A percentile compares a stretch with the other conserved stretches of the same genome.
These are phyloP conservation scores for Thereva nobilitata DNA, from an alignment of 2,888 invertebrate genomes.

Conservation along the genomic window DNA sequence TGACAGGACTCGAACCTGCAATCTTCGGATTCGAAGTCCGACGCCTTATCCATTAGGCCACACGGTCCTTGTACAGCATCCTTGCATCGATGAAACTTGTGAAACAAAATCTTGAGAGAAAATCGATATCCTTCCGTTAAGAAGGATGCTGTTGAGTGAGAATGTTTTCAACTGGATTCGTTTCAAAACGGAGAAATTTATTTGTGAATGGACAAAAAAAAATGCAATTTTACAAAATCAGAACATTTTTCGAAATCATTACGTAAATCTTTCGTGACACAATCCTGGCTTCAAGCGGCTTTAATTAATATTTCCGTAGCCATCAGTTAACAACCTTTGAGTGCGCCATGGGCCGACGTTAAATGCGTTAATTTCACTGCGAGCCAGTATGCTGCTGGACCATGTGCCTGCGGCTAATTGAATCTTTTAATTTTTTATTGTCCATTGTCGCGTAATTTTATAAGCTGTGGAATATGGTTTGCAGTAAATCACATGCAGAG, in stretches of 20 bases:
- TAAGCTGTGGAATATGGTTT: too few relatives aligned
- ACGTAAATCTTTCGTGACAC: neutral
- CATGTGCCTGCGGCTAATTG: neutral
- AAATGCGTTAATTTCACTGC: slow-evolving; percentile 19
- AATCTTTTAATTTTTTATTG: slow-evolving; percentile 5
- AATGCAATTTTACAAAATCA: too few relatives aligned
- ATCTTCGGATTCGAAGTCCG: slow-evolving; percentile 60
- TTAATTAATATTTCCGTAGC: slow-evolving; percentile 36
- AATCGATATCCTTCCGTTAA: slow-evolving; percentile 17
- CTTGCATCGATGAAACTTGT: neutral
- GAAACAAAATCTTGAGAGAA: slow-evolving; percentile 9
- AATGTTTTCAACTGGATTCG: neutral
- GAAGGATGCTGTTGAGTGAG: neutral
- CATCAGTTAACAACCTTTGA: slow-evolving; percentile 32
- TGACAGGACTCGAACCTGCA: slow-evolving; percentile 60
- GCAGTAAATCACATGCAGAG: neutral
- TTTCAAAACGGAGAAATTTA: too few relatives aligned
- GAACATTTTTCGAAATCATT: too few relatives aligned
- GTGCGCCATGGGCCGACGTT: neutral
- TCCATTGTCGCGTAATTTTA: too few relatives aligned
- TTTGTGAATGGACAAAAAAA: too few relatives aligned
- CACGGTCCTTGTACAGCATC: slow-evolving; percentile 48
- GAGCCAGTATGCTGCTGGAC: neutral
- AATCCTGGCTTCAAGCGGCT: slow-evolving; percentile 5
- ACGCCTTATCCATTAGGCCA: slow-evolving; percentile 60